Evolutionary conservation across 2,888 invertebrate genomes (phyloP), one percentile per base, ranked within the genome.

Genomic region (Odontocolon sp.): DNA sequence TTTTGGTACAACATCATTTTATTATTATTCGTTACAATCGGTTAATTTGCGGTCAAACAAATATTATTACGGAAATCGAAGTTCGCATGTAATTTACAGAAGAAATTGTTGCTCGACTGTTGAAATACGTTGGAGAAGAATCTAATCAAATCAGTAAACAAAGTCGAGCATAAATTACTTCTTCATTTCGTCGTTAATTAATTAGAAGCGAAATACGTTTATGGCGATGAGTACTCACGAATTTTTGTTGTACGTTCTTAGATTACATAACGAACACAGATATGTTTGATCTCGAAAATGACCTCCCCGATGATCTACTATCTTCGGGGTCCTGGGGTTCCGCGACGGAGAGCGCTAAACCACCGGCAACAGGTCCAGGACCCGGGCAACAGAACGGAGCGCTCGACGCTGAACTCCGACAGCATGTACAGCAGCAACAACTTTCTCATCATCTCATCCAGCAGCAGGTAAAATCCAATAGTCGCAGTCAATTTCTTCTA

Each of bases 261-360:
- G 96, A 96, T 93, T 94, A 95, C 90, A 94, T 95, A 91, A 95
- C 96, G 83, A 96, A 95, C 92, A 94, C 94, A 90, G 95, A 95
- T 89, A 96, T 96, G 94, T 95, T 96, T 91, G 96, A 96, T 92
- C 93, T 97, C 91, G 97, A 97, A 91, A 96, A 97, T 91, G 96
- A 97, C 91, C 94, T 98, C 85, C 97, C 97, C 50, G 97, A 97
- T 92, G 97, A 97, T 91, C 92, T 98, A 82, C 95, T 97, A 91
- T 93, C 94, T 66, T 94, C 94, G 71, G 93, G 94, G 82, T 94
- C 94, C 84, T 96, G 96, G 96, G 94, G 94, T 77, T 90, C 93
- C 69, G 88, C 91, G 28, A 89, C 91, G 33, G 95, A 95, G 76
- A 92, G 93, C 71, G 93, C 94, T 78, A 96, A 95, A 90, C 95